A percentile compares a stretch with the other conserved stretches of the same genome.
Conservation (phyloP, 2,888 invertebrate species). For the Crioceris asparagi region DNA sequence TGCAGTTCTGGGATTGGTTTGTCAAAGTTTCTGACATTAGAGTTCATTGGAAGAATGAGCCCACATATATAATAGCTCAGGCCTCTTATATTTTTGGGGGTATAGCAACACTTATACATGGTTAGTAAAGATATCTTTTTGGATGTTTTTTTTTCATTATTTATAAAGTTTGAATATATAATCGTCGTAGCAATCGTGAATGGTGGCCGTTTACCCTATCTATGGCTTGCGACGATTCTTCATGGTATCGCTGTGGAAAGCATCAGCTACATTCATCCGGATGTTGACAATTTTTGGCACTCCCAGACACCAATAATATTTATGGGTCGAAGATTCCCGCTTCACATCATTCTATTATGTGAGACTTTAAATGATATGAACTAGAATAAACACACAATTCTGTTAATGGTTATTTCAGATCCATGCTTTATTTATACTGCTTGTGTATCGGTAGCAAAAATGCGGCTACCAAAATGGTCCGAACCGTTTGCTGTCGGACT, state of each 20-base stretch:
- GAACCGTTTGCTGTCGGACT: slow-evolving; percentile 60
- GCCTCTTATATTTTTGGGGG: slow-evolving; percentile 49
- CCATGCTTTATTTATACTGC: slow-evolving; percentile 52
- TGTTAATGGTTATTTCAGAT: slow-evolving; percentile 32
- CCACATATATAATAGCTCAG: slow-evolving; percentile 56
- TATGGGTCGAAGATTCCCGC: slow-evolving; percentile 57
- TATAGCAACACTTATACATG: slow-evolving; percentile 54
- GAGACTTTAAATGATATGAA: slow-evolving; percentile 24
- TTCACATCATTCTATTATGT: slow-evolving; percentile 66
- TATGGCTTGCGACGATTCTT: slow-evolving; percentile 62
- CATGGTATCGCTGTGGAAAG: slow-evolving; percentile 65
- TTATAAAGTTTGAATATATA: neutral
- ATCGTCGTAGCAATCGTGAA: slow-evolving; percentile 46
- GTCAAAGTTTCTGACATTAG: slow-evolving; percentile 44
- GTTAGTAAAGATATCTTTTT: slow-evolving; percentile 34
- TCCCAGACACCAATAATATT: slow-evolving; percentile 65
- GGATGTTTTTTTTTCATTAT: too few species aligned
- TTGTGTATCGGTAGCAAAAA: slow-evolving; percentile 44
- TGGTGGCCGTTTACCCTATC: slow-evolving; percentile 63
- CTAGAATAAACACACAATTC: neutral
- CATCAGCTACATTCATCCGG: slow-evolving; percentile 57
- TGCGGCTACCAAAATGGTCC: slow-evolving; percentile 46
- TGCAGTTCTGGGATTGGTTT: slow-evolving; percentile 52
- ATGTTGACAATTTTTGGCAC: slow-evolving; percentile 78
- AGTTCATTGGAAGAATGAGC: slow-evolving; percentile 52